Evolutionary conservation across 2,113 vertebrate genomes (phyloP).

Genomic region (Halichoeres trimaculatus): DNA sequence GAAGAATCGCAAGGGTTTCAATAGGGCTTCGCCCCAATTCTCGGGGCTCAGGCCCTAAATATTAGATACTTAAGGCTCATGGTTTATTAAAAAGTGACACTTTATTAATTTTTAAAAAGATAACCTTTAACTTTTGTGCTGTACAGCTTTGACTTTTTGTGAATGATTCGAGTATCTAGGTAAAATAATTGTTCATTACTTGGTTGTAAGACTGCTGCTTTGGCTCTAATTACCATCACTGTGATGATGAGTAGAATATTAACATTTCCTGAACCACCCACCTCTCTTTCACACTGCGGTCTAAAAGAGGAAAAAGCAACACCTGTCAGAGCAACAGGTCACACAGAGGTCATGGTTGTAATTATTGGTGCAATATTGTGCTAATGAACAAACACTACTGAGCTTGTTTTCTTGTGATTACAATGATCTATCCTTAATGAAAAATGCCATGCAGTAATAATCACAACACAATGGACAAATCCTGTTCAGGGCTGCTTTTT

Average conservation of each 20-base stretch:
- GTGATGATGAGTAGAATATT: conserved; percentile 2
- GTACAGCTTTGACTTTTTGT: background rate
- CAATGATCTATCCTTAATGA: background rate
- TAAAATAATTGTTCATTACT: background rate
- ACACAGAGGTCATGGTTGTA: background rate
- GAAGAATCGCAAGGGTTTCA: too few species aligned
- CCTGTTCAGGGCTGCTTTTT: conserved; percentile 3
- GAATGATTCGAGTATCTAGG: background rate
- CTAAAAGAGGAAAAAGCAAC: conserved; percentile 6
- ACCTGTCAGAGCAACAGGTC: conserved; percentile 9
- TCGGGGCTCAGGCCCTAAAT: too few species aligned
- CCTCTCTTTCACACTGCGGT: background rate
- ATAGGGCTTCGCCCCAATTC: too few species aligned
- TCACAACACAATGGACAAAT: background rate
- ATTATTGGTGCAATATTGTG: conserved; percentile 3
- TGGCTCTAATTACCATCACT: background rate
- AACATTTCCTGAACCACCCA: background rate
- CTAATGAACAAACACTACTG: conserved; percentile 6
- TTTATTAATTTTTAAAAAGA: too few species aligned
- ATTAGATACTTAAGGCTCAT: too few species aligned
- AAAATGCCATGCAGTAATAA: background rate
- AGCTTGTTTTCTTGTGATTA: conserved; percentile 4
- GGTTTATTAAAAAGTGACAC: too few species aligned
- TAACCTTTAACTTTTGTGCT: background rate
- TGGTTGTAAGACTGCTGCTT: conserved; percentile 1